phyloP scores from a whole-genome alignment of 2,888 invertebrate genomes.

The Abscondita cerata region DNA sequence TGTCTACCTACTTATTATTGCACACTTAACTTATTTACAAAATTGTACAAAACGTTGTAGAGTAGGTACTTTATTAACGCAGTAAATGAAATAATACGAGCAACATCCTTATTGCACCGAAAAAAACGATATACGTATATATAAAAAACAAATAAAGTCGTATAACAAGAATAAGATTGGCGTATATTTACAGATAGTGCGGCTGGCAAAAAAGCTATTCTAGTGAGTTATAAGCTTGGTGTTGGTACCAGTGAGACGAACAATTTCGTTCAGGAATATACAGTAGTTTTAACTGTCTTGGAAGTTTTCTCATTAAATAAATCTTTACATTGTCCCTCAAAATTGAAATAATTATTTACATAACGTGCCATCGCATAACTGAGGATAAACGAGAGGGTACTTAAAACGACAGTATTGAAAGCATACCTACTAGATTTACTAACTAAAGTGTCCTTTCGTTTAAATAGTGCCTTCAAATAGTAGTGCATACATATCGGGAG shows the following conservation, averaged over 20 bases:
- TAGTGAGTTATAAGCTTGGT: constrained; percentile 55
- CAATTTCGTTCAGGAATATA: constrained; percentile 50
- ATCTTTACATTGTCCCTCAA: background rate
- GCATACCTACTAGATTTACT: too few relatives aligned
- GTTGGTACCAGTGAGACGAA: constrained; percentile 57
- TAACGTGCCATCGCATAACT: too few relatives aligned
- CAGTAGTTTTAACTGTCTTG: constrained; percentile 26
- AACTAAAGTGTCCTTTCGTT: constrained; percentile 5
- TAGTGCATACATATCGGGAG: constrained; percentile 32
- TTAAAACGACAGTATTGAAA: too few relatives aligned
- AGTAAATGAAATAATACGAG: constrained; percentile 5
- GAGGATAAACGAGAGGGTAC: too few relatives aligned
- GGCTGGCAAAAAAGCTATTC: constrained; percentile 53
- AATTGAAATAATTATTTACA: background rate
- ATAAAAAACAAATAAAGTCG: background rate
- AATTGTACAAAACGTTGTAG: constrained; percentile 29
- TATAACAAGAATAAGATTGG: too few relatives aligned
- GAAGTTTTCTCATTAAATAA: background rate
- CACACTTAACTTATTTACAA: constrained; percentile 33
- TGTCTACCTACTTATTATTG: constrained; percentile 25
- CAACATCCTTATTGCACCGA: background rate
- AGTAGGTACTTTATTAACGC: constrained; percentile 29
- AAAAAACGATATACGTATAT: background rate
- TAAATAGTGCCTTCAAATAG: constrained; percentile 29
- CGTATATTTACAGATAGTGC: constrained; percentile 40